Base-by-base conservation (phyloP, 2,113 vertebrate genomes). In the Salvator merianae region DNA sequence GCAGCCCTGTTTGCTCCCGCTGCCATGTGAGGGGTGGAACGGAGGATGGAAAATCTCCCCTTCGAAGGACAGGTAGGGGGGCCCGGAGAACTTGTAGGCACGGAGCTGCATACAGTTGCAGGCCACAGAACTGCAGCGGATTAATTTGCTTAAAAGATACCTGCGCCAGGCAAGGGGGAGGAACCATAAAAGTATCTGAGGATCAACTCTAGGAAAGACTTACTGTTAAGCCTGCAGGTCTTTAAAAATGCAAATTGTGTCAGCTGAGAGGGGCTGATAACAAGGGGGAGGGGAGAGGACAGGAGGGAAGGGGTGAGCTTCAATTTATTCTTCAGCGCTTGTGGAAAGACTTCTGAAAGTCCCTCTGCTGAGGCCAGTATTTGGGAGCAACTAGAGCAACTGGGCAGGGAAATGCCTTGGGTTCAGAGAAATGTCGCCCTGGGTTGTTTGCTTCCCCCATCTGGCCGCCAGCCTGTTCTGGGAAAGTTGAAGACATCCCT, bases 391-490 rank as follows among this genome's bases (percentile, higher is more conserved):
- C 68, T 71, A 81, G 85, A 90, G 81, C 89, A 62, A 83, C 86
- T 84, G 89, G 78, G 66, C 90, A 62, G 92, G 93, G 62, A 79
- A 84, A 83, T 81, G 84, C 55, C 87, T 77, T 84, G 87, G 86
- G 28, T 88, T 85, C 79, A 89, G 90, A 84, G 86, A 84, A 94
- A 94, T 5, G 89, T 94, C 89, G 91, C 93, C n/a, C n/a, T 93
- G 91, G 90, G 88, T 91, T 84, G 86, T 90, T 86, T 84, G 10
- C 43, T 47, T 91, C 92, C 84, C 68, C 95, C 96, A 96, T 96
- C 95, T 96, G 96, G 94, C 91, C 50, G 82, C 81, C 95, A 95
- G 94, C 92, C 95, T 96, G 95, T 93, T 90, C 94, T 75, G 95
- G 3, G 91, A 94, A 94, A 95, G 93, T 69, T n/a, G 78, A 85